Evolutionary conservation across 2,797 vertebrate species (phyloP), one percentile per base, ranked within the genome.

Genomic region (Catostomus latipinnis): DNA sequence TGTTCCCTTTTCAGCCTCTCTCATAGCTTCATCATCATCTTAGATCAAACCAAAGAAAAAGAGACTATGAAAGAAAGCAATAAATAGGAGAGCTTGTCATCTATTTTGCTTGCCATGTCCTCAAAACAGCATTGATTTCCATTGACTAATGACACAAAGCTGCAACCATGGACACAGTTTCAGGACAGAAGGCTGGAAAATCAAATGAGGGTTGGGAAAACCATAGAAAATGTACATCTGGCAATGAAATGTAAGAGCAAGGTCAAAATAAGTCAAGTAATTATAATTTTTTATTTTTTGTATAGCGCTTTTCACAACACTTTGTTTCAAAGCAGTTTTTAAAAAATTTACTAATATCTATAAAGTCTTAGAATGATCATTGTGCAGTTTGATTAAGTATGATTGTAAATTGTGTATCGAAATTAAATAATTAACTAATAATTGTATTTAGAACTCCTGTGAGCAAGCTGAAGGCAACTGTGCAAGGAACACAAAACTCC

Each of bases 131-230:
- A 11, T 65, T 87, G 87, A 89, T 86, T 81, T 85, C 82, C 62
- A 84, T 68, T 87, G 90, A 89, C 84, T 85, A 81, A 84, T 83
- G 72, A 87, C 86, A 87, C 83, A 82, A 76, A 89, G 73, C 13
- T 79, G 62, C 74, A 82, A 67, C 73, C 46, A 16, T 45, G 69
- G 16, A 65, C 58, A 61, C 71, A 34, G 34, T 6, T 68, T 48
- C 52, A 43, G 63, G 66, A 48, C 65, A 69, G 60, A 84, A 8
- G 1, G 5, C 14, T 71, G 67, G 67, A 71, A 74, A 18, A 70
- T 65, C 6, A 63, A 9, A 68, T 46, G 68, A 34, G 18, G 6
- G 2, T 34, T 54, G 66, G 34, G 46, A 74, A 74, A 66, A 53
- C 6, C 48, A 6, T 6, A 34, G 66, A 11, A 78, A 56, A 57